Evolutionary conservation across 2,113 vertebrate genomes (phyloP).

Genomic region (Cynoglossus semilaevis): DNA sequence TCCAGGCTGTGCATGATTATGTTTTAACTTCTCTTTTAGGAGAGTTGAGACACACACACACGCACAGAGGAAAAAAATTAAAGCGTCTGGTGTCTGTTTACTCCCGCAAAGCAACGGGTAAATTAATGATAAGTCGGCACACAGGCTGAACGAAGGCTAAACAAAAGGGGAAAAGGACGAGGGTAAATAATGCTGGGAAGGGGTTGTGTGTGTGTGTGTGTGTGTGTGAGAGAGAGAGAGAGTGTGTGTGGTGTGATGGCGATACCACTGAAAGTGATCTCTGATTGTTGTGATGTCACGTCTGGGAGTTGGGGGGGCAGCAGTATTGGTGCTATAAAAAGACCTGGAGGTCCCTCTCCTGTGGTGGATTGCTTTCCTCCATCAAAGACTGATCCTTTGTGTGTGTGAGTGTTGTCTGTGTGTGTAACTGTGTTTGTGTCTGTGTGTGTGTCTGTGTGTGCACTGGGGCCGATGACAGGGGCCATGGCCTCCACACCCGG

Average conservation of each 20-base stretch:
- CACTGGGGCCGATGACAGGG: conserved; percentile 75
- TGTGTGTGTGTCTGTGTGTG: conserved; percentile 43
- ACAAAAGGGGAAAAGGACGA: conserved; percentile 11
- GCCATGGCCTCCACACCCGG: conserved; percentile 74
- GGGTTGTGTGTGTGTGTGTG: conserved; percentile 1
- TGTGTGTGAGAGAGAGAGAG: not conserved
- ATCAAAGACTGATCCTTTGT: conserved; percentile 61
- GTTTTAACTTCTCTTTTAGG: conserved; percentile 79
- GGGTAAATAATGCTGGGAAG: not conserved
- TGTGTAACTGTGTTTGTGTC: no score
- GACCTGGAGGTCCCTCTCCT: conserved; percentile 67
- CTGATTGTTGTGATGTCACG: conserved; percentile 77
- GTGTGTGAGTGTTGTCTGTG: conserved; percentile 15
- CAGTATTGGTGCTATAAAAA: conserved; percentile 72
- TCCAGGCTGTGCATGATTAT: conserved; percentile 66
- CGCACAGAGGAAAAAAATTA: no score
- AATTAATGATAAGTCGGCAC: conserved; percentile 47
- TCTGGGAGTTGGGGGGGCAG: conserved; percentile 61
- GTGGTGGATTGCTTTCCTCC: conserved; percentile 77
- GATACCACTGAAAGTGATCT: conserved; percentile 66
- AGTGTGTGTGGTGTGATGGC: conserved; percentile 31
- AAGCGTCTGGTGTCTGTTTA: conserved; percentile 54
- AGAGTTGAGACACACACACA: conserved; percentile 8
- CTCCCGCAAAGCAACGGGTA: conserved; percentile 51
- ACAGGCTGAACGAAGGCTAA: conserved; percentile 9